Percentiles rank a stretch among this genome's conserved stretches.
Evolutionary conservation across 1,140 invertebrate species (phyloP).

Genomic region (Pogonomyrmex californicus): DNA sequence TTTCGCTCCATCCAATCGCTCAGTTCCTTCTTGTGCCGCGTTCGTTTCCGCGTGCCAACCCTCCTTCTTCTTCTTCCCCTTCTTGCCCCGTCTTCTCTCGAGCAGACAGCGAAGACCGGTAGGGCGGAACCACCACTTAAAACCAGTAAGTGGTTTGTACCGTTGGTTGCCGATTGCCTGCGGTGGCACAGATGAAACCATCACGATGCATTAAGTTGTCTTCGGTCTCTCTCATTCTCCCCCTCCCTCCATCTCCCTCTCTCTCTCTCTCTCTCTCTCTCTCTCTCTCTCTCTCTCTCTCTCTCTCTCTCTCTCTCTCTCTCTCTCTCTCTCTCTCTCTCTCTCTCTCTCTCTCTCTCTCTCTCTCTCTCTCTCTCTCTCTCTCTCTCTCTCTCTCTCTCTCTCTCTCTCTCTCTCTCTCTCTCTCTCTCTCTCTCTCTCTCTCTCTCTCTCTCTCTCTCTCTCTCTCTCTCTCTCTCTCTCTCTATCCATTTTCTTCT

Average conservation of each 20-base stretch:
- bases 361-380: neutral
- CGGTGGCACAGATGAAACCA: constrained; percentile 57
- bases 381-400: neutral
- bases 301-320: neutral
- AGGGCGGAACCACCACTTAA: constrained; percentile 72
- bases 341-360: neutral
- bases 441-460: neutral
- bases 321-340: neutral
- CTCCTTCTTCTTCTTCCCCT: constrained; percentile 9
- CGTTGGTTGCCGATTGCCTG: constrained; percentile 72
- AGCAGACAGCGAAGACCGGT: constrained; percentile 48
- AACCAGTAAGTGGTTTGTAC: constrained; percentile 75
- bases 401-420: neutral
- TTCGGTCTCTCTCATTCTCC: neutral
- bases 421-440: neutral
- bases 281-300: neutral
- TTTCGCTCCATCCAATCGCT: constrained; percentile 55
- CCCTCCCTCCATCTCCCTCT: neutral
- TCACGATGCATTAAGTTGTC: constrained; percentile 44
- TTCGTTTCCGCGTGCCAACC: constrained; percentile 51
- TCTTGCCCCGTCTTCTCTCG: constrained; percentile 9
- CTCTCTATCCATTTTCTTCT: neutral
- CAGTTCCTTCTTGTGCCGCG: constrained; percentile 12
- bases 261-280: neutral
- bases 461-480: neutral